phyloP scores from a whole-genome alignment of 2,113 vertebrate species.

The Xenotilapia flavipinnis region DNA sequence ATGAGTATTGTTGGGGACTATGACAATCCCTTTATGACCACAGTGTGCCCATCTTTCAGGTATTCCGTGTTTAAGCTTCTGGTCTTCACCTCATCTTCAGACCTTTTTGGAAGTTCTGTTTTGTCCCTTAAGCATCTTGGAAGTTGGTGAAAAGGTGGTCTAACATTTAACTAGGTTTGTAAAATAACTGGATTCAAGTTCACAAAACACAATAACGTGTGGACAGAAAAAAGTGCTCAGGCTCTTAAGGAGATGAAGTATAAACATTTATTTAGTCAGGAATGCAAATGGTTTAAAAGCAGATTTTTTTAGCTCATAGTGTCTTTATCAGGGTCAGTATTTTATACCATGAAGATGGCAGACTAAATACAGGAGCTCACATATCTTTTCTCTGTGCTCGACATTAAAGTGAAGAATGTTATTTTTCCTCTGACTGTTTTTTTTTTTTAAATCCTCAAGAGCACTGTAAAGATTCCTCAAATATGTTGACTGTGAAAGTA shows the following conservation, averaged over 20 bases:
- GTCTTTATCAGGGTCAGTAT: not conserved
- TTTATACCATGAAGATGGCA: not conserved
- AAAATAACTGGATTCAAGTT: not conserved
- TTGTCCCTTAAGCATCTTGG: not conserved
- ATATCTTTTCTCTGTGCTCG: not conserved
- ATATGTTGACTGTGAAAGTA: not conserved
- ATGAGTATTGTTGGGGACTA: not conserved
- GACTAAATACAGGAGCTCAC: not conserved
- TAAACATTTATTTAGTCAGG: not conserved
- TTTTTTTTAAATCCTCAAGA: not conserved
- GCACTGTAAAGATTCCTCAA: not conserved
- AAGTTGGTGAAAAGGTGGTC: not conserved
- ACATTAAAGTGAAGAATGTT: not conserved
- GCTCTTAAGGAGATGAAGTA: not conserved
- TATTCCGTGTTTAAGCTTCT: not conserved
- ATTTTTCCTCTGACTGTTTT: not conserved
- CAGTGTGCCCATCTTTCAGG: not conserved
- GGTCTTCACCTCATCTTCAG: not conserved
- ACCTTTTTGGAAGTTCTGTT: not conserved
- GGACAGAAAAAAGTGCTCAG: not conserved
- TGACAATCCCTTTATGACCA: not conserved
- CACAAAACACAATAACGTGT: rapidly evolving
- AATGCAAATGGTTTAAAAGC: not conserved
- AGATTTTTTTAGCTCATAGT: rapidly evolving
- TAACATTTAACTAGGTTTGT: not conserved